phyloP scores from a whole-genome alignment of 2,888 invertebrate species.

The Acanthococcus lagerstroemiae region DNA sequence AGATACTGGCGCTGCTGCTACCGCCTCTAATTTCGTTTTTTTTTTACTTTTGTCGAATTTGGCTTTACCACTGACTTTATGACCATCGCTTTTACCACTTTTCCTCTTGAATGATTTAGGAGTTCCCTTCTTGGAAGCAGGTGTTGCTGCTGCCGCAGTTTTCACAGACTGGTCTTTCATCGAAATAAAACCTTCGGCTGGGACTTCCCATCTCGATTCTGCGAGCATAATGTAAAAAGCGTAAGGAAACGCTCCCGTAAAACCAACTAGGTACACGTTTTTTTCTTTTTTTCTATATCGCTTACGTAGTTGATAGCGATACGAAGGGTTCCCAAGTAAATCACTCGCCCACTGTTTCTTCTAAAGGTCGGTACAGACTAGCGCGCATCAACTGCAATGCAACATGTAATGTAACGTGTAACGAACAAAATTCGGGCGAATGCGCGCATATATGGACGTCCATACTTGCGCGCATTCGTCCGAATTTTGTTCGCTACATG shows the following conservation, averaged over 20 bases:
- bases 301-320: too few species aligned
- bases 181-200: constrained; percentile 56
- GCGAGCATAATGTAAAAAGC: constrained; percentile 35
- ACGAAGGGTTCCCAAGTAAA: too few species aligned
- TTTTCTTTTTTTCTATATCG: too few species aligned
- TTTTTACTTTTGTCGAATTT: constrained; percentile 39
- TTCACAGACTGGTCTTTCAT: background rate
- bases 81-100: constrained; percentile 45
- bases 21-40: constrained; percentile 35
- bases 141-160: constrained; percentile 48
- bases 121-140: constrained; percentile 52
- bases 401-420: too few species aligned
- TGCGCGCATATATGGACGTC: too few species aligned
- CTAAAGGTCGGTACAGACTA: background rate
- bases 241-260: too few species aligned
- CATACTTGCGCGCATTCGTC: too few species aligned
- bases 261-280: too few species aligned
- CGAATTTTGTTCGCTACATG: too few species aligned
- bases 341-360: background rate
- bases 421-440: too few species aligned
- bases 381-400: too few species aligned
- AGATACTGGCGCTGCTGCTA: constrained; percentile 11
- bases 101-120: constrained; percentile 43
- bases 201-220: constrained; percentile 70
- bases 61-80: constrained; percentile 42